Conservation (phyloP, 1,140 invertebrate genomes). For the Lepidurus arcticus region DNA sequence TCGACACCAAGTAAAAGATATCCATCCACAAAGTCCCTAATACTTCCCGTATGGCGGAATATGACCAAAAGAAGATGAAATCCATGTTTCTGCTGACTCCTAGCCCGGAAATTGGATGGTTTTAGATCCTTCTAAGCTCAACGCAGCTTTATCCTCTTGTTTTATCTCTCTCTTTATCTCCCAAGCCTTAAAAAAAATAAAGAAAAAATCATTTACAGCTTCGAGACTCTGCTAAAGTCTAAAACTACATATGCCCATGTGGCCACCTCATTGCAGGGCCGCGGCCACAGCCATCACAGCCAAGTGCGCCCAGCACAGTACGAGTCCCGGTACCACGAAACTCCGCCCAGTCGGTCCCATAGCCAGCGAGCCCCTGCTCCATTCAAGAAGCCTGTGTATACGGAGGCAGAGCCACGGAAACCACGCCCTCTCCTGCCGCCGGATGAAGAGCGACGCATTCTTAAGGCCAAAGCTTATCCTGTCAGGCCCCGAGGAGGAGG, state of each 20-base stretch:
- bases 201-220: background rate
- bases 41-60: no score
- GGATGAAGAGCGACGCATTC: background rate
- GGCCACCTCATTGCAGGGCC: conserved; percentile 8
- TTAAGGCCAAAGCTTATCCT: background rate
- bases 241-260: background rate
- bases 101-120: no score
- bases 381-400: background rate
- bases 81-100: no score
- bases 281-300: background rate
- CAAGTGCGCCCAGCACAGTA: background rate
- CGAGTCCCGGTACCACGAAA: conserved; percentile 8
- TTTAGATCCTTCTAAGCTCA: no score
- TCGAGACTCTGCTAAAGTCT: background rate
- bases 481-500: background rate
- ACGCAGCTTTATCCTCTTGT: no score
- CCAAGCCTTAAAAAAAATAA: background rate
- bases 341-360: conserved; percentile 7
- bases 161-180: background rate
- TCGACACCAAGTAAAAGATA: no score
- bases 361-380: background rate
- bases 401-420: background rate
- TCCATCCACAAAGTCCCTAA: no score
- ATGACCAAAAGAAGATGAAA: no score
- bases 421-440: background rate